Conservation (phyloP, 1,140 invertebrate species). For the Paracyclopina nana region DNA sequence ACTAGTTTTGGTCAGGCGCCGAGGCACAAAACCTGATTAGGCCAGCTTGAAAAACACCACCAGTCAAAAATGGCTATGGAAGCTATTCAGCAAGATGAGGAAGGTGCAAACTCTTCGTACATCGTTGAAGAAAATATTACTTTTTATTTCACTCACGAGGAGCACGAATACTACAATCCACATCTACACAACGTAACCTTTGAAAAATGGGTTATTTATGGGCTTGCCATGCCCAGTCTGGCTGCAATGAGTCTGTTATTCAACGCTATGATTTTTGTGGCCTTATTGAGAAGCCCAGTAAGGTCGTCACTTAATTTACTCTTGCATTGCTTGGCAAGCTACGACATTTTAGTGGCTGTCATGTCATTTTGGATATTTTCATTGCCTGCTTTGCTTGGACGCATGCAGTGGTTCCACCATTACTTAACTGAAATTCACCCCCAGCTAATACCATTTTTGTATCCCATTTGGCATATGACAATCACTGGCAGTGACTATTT, state of each 20-base stretch:
- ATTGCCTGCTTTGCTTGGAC: background rate
- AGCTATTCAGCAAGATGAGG: too few relatives aligned
- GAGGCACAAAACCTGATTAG: too few relatives aligned
- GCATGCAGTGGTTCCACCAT: background rate
- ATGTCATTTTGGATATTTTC: background rate
- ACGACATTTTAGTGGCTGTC: background rate
- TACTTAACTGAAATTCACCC: background rate
- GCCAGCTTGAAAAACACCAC: too few relatives aligned
- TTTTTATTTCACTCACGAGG: too few relatives aligned
- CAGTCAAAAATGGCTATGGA: too few relatives aligned
- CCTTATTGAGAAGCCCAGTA: background rate
- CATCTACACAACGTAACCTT: conserved; percentile 9
- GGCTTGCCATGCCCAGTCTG: background rate
- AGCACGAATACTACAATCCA: background rate
- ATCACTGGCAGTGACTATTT: background rate
- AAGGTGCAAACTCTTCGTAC: too few relatives aligned
- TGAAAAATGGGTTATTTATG: background rate
- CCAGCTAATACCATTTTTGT: background rate
- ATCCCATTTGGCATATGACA: background rate
- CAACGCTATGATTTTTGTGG: background rate
- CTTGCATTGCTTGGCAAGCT: background rate
- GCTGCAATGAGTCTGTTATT: background rate
- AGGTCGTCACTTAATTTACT: background rate
- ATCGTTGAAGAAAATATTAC: too few relatives aligned
- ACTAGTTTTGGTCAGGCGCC: too few relatives aligned